These are phyloP conservation scores for Acanthoscelides obtectus DNA, from an alignment of 2,888 invertebrate genomes.

Conservation along the genomic window DNA sequence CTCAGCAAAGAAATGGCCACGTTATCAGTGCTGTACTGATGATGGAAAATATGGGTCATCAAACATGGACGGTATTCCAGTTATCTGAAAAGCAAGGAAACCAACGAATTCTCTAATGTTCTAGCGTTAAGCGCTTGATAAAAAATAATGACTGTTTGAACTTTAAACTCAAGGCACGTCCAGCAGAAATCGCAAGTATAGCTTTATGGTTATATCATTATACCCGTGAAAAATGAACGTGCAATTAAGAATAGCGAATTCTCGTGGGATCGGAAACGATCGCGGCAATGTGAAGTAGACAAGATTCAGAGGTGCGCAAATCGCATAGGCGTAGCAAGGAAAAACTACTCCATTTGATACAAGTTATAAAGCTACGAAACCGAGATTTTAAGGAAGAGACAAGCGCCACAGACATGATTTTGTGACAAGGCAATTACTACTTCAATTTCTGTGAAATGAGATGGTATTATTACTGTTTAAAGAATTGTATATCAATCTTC, in stretches of 20 bases:
- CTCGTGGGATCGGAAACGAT: not conserved
- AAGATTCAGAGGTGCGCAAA: not conserved
- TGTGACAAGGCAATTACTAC: no score
- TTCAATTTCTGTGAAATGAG: no score
- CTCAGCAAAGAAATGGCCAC: no score
- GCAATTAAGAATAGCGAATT: not conserved
- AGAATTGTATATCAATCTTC: no score
- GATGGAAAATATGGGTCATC: no score
- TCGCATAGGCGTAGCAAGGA: not conserved
- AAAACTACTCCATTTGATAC: no score
- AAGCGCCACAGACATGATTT: no score
- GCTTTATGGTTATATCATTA: not conserved
- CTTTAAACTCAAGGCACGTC: not conserved
- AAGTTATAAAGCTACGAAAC: no score
- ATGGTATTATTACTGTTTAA: no score
- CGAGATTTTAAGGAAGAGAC: no score
- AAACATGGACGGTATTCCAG: not conserved
- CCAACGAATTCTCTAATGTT: not conserved
- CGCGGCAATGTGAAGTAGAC: not conserved
- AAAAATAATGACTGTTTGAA: not conserved
- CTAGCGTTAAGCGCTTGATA: not conserved
- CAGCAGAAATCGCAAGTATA: not conserved
- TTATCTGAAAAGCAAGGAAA: not conserved
- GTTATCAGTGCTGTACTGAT: no score
- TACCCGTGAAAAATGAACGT: not conserved